Evolutionary conservation across 2,888 invertebrate species (phyloP), one percentile per base, ranked within the genome.

Genomic region (Odiellus spinosus): DNA sequence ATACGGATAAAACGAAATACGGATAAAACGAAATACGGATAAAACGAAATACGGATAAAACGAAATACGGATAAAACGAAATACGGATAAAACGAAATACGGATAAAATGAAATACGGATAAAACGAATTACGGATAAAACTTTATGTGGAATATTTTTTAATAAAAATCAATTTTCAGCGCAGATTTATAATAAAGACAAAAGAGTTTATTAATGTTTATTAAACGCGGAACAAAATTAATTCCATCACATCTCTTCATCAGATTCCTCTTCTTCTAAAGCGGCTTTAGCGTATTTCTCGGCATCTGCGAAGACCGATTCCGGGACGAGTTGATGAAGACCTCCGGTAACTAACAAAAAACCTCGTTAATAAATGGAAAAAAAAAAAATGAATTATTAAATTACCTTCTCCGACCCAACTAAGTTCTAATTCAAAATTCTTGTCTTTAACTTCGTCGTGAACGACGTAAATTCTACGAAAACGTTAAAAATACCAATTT

Each of bases 371-470:
- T 38, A 18, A 38, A 38, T 18, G 18, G 12, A 17, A 14, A 4
- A 38, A 38, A 38, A 12, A 38, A 38, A 2, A 10, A 18, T 12
- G 18, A 2, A 10, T 18, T 20, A 34, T 33, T 17, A 14, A 19
- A 10, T 18, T 46, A 33, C 44, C 66, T 59, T 78, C 78, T 45
- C 87, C 83, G 12, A 93, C 87, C 83, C 95, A 88, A 45, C 91
- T 88, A 59, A 96, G 74, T 67, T 96, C 95, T 58, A 93, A 70
- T 63, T 91, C 91, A 64, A 96, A 96, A 58, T 86, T 80, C 66
- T 90, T 88, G 68, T 90, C 88, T 68, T 96, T 98, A 4, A 95
- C 73, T 46, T 58, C 73, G 59, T 74, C 73, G 55, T 73, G 71
- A 8, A 73, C 69, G n/a, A 64, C 58, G 53, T 70, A 67, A 42